Conservation (phyloP, 2,888 invertebrate species). For the Acheta domesticus region DNA sequence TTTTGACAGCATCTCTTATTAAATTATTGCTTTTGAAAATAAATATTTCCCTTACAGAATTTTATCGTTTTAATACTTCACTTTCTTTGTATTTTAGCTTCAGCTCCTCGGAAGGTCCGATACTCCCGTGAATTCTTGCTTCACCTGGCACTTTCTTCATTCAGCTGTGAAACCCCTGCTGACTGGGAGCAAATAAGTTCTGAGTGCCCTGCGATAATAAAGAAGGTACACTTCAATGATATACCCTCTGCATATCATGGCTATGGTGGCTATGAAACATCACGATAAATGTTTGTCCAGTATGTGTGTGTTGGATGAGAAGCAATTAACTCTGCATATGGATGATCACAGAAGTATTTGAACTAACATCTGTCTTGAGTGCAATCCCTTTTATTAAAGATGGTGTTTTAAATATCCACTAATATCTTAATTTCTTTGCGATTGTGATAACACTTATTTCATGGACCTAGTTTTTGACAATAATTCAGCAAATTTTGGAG, state of each 20-base stretch:
- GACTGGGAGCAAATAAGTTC: constrained; percentile 55
- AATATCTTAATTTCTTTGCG: background rate
- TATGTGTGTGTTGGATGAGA: no score
- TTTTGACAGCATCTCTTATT: no score
- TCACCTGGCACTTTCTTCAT: constrained; percentile 55
- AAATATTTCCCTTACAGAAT: no score
- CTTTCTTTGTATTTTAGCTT: background rate
- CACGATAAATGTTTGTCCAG: background rate
- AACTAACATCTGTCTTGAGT: no score
- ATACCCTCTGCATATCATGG: background rate
- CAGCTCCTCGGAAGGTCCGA: background rate
- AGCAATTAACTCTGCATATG: no score
- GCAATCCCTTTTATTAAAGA: background rate
- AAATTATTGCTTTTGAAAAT: no score
- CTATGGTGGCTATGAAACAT: background rate
- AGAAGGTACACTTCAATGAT: constrained; percentile 48
- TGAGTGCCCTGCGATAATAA: constrained; percentile 53
- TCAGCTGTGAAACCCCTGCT: constrained; percentile 51
- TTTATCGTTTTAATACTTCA: no score
- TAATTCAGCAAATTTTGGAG: no score
- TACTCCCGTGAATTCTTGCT: constrained; percentile 45
- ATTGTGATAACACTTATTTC: constrained; percentile 3
- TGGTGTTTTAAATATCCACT: constrained; percentile 12
- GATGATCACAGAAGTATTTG: no score
- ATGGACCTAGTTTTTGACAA: no score